Conservation (phyloP, 2,113 vertebrate species). For the Naja naja region DNA sequence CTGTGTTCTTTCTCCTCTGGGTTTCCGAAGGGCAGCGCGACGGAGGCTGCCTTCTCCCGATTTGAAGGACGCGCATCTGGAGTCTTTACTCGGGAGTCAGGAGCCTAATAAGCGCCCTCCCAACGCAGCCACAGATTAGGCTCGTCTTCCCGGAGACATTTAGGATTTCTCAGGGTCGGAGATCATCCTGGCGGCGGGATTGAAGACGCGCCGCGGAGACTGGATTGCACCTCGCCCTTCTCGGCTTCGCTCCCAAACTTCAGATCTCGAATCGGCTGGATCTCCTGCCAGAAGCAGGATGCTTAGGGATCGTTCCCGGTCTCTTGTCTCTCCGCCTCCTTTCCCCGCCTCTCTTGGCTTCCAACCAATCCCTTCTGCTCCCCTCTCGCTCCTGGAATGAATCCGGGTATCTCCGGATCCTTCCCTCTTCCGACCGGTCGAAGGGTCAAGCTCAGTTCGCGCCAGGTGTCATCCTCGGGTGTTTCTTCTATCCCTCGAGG, state of each 20-base stretch:
- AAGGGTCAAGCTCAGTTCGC: not conserved
- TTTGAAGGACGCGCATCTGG: not conserved
- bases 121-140: not conserved
- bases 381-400: not conserved
- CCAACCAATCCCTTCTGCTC: not conserved
- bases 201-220: not conserved
- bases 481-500: not conserved
- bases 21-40: not conserved
- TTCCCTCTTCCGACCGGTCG: not conserved
- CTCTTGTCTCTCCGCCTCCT: not conserved
- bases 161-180: not conserved
- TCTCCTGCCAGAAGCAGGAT: not conserved
- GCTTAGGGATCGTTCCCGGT: not conserved
- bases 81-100: not conserved
- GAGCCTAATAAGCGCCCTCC: not conserved
- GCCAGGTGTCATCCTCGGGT: slow-evolving; percentile 7
- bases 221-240: not conserved
- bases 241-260: not conserved
- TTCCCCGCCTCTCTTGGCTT: slow-evolving; percentile 3
- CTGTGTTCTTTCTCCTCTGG: not conserved
- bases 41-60: not conserved
- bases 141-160: not conserved
- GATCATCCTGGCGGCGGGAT: not conserved
- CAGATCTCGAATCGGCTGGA: not conserved
- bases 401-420: not conserved